These are phyloP conservation scores for Vanessa cardui DNA, from an alignment of 2,888 invertebrate genomes.

Conservation along the genomic window DNA sequence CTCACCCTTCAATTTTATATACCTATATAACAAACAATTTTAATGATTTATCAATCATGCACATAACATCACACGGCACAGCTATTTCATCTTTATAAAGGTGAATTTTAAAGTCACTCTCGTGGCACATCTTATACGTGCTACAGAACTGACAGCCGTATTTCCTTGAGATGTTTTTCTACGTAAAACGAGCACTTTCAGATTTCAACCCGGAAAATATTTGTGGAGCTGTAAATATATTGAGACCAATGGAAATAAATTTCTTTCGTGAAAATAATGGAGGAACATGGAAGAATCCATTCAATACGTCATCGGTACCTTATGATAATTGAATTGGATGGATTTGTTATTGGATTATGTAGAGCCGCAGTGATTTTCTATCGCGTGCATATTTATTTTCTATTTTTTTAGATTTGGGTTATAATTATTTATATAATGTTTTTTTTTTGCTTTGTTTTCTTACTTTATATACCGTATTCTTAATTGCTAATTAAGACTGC, in stretches of 20 bases:
- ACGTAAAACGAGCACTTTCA: slow-evolving; percentile 36
- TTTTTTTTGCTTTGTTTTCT: too few species aligned
- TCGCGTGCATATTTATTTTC: too few species aligned
- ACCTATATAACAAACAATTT: too few species aligned
- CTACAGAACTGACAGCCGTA: slow-evolving; percentile 34
- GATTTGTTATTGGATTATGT: not conserved
- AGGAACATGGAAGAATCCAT: not conserved
- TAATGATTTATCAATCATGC: not conserved
- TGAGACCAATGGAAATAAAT: slow-evolving; percentile 24
- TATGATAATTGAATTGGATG: slow-evolving; percentile 1
- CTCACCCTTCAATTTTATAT: too few species aligned
- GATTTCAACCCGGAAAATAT: slow-evolving; percentile 35
- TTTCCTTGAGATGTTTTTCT: slow-evolving; percentile 41
- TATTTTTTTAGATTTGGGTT: too few species aligned
- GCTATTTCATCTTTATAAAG: slow-evolving; percentile 27
- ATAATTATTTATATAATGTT: too few species aligned
- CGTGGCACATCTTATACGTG: slow-evolving; percentile 25
- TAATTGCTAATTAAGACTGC: too few species aligned
- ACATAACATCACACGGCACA: not conserved
- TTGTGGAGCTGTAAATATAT: slow-evolving; percentile 22
- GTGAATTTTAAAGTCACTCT: slow-evolving; percentile 38
- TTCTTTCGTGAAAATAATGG: slow-evolving; percentile 1
- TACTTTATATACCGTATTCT: too few species aligned
- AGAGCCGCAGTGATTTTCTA: too few species aligned
- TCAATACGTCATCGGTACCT: not conserved